Percentiles rank a stretch among this genome's conserved stretches.
These are phyloP conservation scores for Drosophila sturtevanti DNA, from an alignment of 1,140 invertebrate species.

Conservation along the genomic window DNA sequence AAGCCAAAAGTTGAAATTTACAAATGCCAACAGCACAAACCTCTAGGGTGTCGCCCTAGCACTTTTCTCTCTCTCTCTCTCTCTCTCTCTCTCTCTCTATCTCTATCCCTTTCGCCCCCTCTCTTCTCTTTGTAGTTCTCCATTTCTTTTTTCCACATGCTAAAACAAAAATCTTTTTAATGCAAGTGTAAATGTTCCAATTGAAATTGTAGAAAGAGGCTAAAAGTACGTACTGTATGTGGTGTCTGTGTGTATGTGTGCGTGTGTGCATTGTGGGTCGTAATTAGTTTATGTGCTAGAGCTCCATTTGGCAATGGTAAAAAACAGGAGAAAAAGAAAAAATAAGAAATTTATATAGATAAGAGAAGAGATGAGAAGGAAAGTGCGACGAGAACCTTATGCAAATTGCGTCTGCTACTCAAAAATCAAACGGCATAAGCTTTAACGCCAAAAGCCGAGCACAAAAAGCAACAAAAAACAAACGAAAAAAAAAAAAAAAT, in stretches of 20 bases:
- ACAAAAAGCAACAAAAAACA: neutral
- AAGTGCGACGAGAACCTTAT: conserved; percentile 32
- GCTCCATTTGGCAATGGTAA: conserved; percentile 17
- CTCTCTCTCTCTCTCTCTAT: neutral
- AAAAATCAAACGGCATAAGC: conserved; percentile 61
- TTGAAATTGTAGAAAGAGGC: conserved; percentile 8
- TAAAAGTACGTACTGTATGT: neutral
- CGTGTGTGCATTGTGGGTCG: neutral
- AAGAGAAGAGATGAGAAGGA: conserved; percentile 45
- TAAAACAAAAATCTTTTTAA: conserved; percentile 16
- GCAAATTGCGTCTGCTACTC: conserved; percentile 13
- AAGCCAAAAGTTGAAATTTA: neutral
- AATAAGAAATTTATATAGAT: conserved; percentile 6
- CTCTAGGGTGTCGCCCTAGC: neutral
- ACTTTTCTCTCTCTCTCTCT: neutral
- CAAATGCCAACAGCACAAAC: neutral
- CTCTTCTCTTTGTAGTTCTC: neutral
- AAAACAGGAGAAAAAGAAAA: neutral
- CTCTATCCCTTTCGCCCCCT: too few species aligned
- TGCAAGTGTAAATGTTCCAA: neutral
- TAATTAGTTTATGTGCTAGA: conserved; percentile 22
- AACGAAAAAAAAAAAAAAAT: neutral
- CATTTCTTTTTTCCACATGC: neutral
- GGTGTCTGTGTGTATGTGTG: neutral
- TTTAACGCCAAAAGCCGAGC: conserved; percentile 12